Base-by-base conservation (phyloP, 2,797 vertebrate species). In the Hemibagrus guttatus region DNA sequence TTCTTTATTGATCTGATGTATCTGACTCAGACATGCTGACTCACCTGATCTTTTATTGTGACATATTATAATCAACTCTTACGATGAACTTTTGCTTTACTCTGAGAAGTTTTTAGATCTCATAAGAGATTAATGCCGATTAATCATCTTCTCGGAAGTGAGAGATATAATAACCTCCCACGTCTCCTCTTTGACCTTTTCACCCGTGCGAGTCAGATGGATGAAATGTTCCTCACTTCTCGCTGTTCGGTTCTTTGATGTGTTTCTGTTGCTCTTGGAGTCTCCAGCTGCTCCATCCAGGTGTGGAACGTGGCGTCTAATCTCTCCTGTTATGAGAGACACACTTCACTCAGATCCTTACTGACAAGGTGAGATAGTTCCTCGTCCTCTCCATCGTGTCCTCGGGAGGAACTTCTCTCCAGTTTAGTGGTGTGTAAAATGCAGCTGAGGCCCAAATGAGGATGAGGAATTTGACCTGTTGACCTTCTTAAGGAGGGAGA, bases 381-480 rank as follows among this genome's bases (percentile, higher is more conserved):
- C 61, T 54, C 28, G 49, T 85, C 23, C 28, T 80, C 52, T 23
- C 19, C 39, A 71, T 58, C 85, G 63, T 59, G 42, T 81, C 81
- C 63, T 58, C 54, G 69, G 83, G 39, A 71, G 72, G 61, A 39
- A 56, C 84, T 85, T 59, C 76, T 79, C 56, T 59, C 11, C 54
- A 39, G 68, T 79, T 66, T 85, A 71, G 59, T 59, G 72, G 69
- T 84, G 85, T 91, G 85, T 85, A 81, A 87, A 89, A 87, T 82
- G 88, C 86, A 90, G 83, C 76, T 85, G 85, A 88, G 86, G 83
- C 88, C 76, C 58, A 54, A 89, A 84, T 88, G 74, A 89, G 85
- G 87, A 91, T 87, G 46, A 89, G 89, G 90, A 90, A 91, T 91
- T 83, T 91, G 87, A 91, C 88, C 87, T 86, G 58, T 64, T 88